Evolutionary conservation across 2,888 invertebrate genomes (phyloP), one percentile per base, ranked within the genome.

Genomic region (Choreutis nemorana): DNA sequence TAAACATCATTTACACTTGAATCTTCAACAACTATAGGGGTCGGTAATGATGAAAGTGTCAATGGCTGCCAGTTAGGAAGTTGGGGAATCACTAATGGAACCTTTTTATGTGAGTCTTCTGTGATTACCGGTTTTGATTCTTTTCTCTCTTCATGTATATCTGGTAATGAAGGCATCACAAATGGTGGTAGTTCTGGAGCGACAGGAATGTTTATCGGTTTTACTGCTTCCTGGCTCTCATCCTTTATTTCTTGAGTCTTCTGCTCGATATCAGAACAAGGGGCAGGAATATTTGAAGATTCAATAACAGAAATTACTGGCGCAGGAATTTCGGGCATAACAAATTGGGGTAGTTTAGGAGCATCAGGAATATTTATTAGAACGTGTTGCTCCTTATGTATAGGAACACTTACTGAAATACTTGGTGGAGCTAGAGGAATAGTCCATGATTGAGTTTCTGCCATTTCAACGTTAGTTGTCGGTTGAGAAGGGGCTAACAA

Each of bases 51-150:
- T 12, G 41, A 34, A 3, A 38, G 23, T 8, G 14, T 29, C 5
- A 33, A 11, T n/a, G 30, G 31, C 11, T 37, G 36, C 5, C 37
- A 28, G 24, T 30, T 26, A n/a, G 41, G 41, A 23, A 40, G 34
- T 18, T 34, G 26, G 13, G 42, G 39, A 6, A 40, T 32, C 2
- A 36, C 32, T 21, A 31, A 5, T 15, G 36, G 34, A 18, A 31
- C 25, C n/a, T 23, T 20, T 14, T 36, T 33, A 29, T 21, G 13
- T 9, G 4, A 29, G 30, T 3, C 30, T 16, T 34, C 24, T 6
- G 34, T 28, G n/a, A 31, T 7, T 9, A 15, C 9, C 3, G 29
- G 16, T 6, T 23, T 21, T 9, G 34, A 30, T 15, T 28, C n/a
- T 7, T 11, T 20, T 3, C 34, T 32, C 11, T 30, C 32, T 20